phyloP scores from a whole-genome alignment of 1,140 invertebrate genomes.

The Bombus superbus region DNA sequence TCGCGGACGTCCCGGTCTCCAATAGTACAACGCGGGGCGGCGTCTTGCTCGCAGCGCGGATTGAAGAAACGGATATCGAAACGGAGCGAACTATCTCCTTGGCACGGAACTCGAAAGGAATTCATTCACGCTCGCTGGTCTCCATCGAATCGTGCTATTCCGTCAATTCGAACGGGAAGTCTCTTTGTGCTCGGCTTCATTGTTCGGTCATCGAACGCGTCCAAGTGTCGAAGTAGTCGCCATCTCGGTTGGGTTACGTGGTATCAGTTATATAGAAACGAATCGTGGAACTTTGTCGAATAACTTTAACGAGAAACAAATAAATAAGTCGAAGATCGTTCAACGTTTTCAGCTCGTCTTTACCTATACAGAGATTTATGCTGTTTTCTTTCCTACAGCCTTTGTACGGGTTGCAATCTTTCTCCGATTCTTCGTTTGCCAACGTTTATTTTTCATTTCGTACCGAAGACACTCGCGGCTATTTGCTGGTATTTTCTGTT shows the following conservation, averaged over 20 bases:
- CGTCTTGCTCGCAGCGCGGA: not conserved
- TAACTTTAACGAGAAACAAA: conserved; percentile 64
- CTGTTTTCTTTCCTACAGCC: not conserved
- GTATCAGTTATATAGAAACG: conserved; percentile 28
- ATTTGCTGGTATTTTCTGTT: too few relatives aligned
- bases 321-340: conserved; percentile 58
- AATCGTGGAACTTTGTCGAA: conserved; percentile 44
- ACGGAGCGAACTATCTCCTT: conserved; percentile 34
- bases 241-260: conserved; percentile 8
- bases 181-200: conserved; percentile 58
- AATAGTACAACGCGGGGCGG: not conserved
- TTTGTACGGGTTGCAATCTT: not conserved
- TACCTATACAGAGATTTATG: not conserved
- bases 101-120: conserved; percentile 44
- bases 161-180: conserved; percentile 51
- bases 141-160: conserved; percentile 48
- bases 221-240: conserved; percentile 45
- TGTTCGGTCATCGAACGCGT: conserved; percentile 50
- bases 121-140: conserved; percentile 53
- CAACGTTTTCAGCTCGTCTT: not conserved
- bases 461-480: too few relatives aligned
- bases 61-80: conserved; percentile 50
- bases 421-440: not conserved
- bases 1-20: not conserved
- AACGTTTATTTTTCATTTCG: not conserved